Conservation (phyloP, 2,888 invertebrate species). For the Bombylius discolor region DNA sequence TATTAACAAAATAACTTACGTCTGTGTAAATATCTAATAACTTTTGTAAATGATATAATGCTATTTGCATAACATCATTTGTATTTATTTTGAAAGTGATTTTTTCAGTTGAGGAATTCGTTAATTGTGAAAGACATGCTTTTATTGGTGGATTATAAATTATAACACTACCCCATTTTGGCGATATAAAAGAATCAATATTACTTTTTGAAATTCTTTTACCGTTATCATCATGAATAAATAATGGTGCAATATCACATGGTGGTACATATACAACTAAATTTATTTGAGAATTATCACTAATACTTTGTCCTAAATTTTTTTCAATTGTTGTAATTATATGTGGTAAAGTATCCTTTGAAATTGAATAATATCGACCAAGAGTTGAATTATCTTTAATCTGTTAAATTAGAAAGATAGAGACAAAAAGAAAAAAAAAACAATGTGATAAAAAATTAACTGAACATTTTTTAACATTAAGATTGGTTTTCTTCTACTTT, state of each 20-base stretch:
- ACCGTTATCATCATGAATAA: slow-evolving; percentile 49
- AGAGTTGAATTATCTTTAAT: slow-evolving; percentile 34
- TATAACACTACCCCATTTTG: slow-evolving; percentile 83
- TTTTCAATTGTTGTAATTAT: slow-evolving; percentile 78
- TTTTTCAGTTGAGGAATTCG: slow-evolving; percentile 13
- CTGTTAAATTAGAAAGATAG: slow-evolving; percentile 2
- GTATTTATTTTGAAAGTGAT: slow-evolving; percentile 43
- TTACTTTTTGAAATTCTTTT: slow-evolving; percentile 32
- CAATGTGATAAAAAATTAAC: not conserved
- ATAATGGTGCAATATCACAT: slow-evolving; percentile 57
- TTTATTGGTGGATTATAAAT: slow-evolving; percentile 53
- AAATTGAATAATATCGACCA: slow-evolving; percentile 49
- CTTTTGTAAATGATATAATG: slow-evolving; percentile 60
- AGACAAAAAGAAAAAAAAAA: not conserved
- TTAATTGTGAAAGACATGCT: slow-evolving; percentile 35
- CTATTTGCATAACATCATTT: slow-evolving; percentile 57
- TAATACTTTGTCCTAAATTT: slow-evolving; percentile 65
- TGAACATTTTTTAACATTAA: too few relatives aligned
- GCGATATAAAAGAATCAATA: slow-evolving; percentile 63
- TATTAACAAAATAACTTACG: slow-evolving; percentile 31
- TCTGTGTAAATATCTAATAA: slow-evolving; percentile 56
- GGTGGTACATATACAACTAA: slow-evolving; percentile 73
- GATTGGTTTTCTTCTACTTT: too few relatives aligned
- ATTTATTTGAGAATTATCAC: slow-evolving; percentile 68
- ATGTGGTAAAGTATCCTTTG: slow-evolving; percentile 59